Conservation (phyloP, 2,888 invertebrate species). For the Coelopa pilipes region DNA sequence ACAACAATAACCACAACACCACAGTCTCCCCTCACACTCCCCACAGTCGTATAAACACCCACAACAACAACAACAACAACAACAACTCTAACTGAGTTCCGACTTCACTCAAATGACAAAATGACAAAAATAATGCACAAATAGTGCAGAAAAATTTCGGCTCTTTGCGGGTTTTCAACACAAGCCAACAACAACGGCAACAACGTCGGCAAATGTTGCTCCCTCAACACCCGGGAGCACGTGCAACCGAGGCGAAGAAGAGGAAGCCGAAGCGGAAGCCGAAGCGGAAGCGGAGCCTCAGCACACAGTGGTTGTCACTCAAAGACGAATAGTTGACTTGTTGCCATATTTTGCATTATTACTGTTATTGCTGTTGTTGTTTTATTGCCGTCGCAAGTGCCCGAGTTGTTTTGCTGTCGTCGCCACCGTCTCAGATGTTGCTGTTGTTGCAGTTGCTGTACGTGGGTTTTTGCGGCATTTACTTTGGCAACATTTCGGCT, state of each 20-base stretch:
- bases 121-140: background rate
- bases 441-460: no score
- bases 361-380: slow-evolving; percentile 10
- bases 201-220: slow-evolving; percentile 29
- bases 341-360: slow-evolving; percentile 17
- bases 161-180: background rate
- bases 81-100: background rate
- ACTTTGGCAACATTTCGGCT: no score
- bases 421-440: no score
- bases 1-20: background rate
- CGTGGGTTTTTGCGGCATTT: no score
- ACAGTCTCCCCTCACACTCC: background rate
- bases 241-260: background rate
- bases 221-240: background rate
- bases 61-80: background rate
- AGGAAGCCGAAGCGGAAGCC: no score
- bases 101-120: slow-evolving; percentile 8
- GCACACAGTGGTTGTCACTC: slow-evolving; percentile 2
- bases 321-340: slow-evolving; percentile 16
- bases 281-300: background rate
- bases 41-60: background rate
- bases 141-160: slow-evolving; percentile 7
- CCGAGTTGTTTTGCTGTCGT: no score
- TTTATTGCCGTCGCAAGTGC: background rate
- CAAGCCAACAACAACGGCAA: background rate